phyloP scores from a whole-genome alignment of 2,113 vertebrate species.

The Notothenia rossii region DNA sequence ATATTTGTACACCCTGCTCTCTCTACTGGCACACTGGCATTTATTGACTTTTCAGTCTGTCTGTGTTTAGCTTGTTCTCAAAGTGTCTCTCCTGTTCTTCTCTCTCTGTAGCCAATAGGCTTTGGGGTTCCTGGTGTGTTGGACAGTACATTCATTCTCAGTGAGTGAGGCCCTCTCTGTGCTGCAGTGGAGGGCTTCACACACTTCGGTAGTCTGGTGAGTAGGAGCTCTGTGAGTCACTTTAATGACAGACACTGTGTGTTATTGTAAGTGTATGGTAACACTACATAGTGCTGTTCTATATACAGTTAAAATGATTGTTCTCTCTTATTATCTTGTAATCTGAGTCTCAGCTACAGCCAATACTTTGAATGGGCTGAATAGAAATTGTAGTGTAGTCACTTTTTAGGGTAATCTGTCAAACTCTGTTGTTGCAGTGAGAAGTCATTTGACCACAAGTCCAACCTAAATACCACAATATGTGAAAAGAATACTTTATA shows the following conservation, averaged over 20 bases:
- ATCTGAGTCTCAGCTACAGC: not conserved
- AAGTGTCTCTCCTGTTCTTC: constrained; percentile 19
- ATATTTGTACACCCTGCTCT: constrained; percentile 6
- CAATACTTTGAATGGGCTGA: constrained; percentile 4
- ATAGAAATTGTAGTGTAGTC: not conserved
- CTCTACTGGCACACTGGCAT: not conserved
- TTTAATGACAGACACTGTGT: not conserved
- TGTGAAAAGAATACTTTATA: not conserved
- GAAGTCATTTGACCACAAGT: constrained; percentile 17
- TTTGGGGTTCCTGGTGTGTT: constrained; percentile 46
- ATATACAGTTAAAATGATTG: not conserved
- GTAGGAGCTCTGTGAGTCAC: constrained; percentile 9
- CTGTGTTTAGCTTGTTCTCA: constrained; percentile 21
- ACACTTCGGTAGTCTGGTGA: constrained; percentile 81
- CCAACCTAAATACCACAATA: not conserved
- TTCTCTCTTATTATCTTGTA: not conserved
- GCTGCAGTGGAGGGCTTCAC: constrained; percentile 87
- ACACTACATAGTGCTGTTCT: not conserved
- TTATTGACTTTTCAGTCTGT: constrained; percentile 31
- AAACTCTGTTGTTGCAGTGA: constrained; percentile 12
- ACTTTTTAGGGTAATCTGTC: not conserved
- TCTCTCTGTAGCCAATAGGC: constrained; percentile 50
- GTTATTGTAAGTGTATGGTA: not conserved
- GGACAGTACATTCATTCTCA: constrained; percentile 53
- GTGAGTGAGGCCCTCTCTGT: constrained; percentile 83